Base-by-base conservation (phyloP, 2,888 invertebrate genomes). In the Zaprionus lineosus region DNA sequence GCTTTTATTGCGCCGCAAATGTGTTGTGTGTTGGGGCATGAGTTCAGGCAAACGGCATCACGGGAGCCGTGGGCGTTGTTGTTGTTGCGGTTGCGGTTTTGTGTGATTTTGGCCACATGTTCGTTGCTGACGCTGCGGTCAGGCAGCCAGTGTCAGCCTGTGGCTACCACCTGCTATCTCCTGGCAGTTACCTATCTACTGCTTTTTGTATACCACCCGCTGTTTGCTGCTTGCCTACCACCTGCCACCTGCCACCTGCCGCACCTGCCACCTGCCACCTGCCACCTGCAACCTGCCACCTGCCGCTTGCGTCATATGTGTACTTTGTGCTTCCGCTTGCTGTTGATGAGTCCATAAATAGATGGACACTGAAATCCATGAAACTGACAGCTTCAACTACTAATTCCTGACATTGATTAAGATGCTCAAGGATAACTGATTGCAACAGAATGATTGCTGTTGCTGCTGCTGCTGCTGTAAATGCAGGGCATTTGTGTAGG, bases 71-170 rank as follows among this genome's bases (percentile, higher is more conserved):
- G 4, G n/a, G 7, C 33, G 26, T 9, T 40, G 44, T 14, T 51
- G 31, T 19, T 40, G 36, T 15, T 37, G 53, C 41, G 48, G 46
- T 52, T 64, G 55, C 37, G 40, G 65, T 40, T 41, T 29, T 29
- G n/a, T 52, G 21, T 31, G 37, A 44, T 60, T 65, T 55, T 46
- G 64, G 29, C 47, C 47, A 60, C 44, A 60, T 50, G 19, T 21
- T 28, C 37, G 43, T 26, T 43, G 47, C 43, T 43, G 55, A 15
- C 21, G 36, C 26, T 55, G 46, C 15, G 40, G 46, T 21, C 40
- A n/a, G 33, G 16, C 12, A 34, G 50, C 18, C 11, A 21, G 37
- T 29, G 50, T 37, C 41, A n/a, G 7, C n/a, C 24, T 33, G 33
- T 34, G 43, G 34, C 65, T 36, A 5, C 29, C 28, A 53, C 44